Conservation (phyloP, 2,113 vertebrate genomes). For the Natator depressus region DNA sequence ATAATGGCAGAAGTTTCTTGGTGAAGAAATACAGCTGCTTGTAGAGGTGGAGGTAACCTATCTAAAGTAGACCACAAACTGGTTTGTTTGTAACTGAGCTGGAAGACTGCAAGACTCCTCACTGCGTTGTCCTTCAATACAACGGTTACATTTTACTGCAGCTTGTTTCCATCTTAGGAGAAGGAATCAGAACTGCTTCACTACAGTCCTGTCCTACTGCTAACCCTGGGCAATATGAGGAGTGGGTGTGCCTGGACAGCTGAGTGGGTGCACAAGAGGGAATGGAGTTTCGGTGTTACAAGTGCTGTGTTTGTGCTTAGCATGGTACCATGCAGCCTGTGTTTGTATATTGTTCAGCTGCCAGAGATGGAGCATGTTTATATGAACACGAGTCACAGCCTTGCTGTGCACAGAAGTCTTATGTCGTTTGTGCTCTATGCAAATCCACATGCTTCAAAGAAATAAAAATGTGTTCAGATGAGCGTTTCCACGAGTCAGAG, state of each 20-base stretch:
- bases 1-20: rapidly evolving
- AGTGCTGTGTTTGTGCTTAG: not conserved
- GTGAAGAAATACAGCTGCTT: not conserved
- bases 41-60: not conserved
- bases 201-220: not conserved
- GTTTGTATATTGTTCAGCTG: rapidly evolving
- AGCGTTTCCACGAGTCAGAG: not conserved
- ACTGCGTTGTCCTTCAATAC: rapidly evolving
- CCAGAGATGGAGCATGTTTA: rapidly evolving
- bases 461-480: not conserved
- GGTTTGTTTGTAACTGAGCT: not conserved
- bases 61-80: rapidly evolving
- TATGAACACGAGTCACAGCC: rapidly evolving
- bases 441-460: rapidly evolving
- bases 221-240: not conserved
- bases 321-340: rapidly evolving
- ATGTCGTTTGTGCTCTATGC: not conserved
- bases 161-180: not conserved
- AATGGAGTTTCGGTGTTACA: not conserved
- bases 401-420: rapidly evolving
- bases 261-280: not conserved
- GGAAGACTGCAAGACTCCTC: rapidly evolving
- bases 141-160: not conserved
- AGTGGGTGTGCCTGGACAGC: not conserved
- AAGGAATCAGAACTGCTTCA: rapidly evolving